These are phyloP conservation scores for Mnemiopsis leidyi DNA, from an alignment of 37 sponge, comb jelly and placozoan species.

Conservation along the genomic window DNA sequence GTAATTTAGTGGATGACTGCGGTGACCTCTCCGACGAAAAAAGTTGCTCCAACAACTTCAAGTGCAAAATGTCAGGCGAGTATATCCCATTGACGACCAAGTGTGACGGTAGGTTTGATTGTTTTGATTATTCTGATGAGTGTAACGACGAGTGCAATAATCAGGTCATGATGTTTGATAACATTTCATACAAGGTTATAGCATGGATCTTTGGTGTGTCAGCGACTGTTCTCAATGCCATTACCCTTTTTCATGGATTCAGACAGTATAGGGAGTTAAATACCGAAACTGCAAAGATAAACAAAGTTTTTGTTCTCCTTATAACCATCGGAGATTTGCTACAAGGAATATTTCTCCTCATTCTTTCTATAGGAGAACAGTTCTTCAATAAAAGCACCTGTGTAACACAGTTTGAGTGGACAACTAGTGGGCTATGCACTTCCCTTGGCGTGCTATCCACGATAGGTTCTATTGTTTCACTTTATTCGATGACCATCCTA, in stretches of 20 bases:
- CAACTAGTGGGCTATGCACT: too few relatives aligned
- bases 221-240: background rate
- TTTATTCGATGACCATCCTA: too few relatives aligned
- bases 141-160: conserved; percentile 15
- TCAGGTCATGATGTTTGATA: background rate
- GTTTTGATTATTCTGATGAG: too few relatives aligned
- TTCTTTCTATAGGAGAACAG: background rate
- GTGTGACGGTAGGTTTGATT: background rate
- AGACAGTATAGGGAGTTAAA: background rate
- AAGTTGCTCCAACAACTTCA: background rate
- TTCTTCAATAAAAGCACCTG: background rate
- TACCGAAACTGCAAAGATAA: background rate
- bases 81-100: background rate
- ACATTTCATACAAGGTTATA: background rate
- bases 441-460: too few relatives aligned
- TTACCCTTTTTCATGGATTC: background rate
- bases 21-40: background rate
- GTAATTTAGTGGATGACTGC: background rate
- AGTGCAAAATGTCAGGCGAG: background rate
- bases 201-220: background rate
- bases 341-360: background rate
- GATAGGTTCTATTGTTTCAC: too few relatives aligned
- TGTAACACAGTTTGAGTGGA: too few relatives aligned
- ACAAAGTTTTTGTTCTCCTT: background rate
- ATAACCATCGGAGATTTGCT: background rate